Base-by-base conservation (phyloP, 2,888 invertebrate species). In the Acrobasis consociella region DNA sequence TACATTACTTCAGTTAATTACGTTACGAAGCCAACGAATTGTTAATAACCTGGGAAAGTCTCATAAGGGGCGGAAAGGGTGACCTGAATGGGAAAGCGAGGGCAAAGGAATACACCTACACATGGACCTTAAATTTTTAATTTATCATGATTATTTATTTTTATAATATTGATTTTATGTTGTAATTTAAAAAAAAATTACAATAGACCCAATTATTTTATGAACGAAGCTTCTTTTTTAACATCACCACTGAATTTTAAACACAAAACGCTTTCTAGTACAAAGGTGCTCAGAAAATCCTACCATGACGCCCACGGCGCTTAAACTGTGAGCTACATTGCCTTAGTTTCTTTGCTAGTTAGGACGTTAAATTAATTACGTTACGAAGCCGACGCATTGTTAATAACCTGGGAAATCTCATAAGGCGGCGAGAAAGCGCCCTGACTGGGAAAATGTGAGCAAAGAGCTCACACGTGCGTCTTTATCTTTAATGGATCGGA, bases 341-440 rank as follows among this genome's bases (percentile, higher is more conserved):
- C 5, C 1, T 46, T n/a, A 46, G n/a, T 46, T 46, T 46, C 46
- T 46, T 46, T 46, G 46, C 13, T 46, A 46, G 46, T 13, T n/a
- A 46, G 13, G 11, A n/a, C n/a, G 46, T 11, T 46, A 13, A 42
- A 11, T 42, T 42, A 46, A 46, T 46, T 46, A 46, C 1, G 46
- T 46, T 46, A 46, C 11, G 46, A n/a, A 46, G 46, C 46, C 46
- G n/a, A 11, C n/a, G 46, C 11, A n/a, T 13, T 46, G 46, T 46
- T 46, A 46, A 46, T 46, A 13, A 46, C 46, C 46, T 46, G 46
- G 46, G n/a, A 46, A 46, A 46, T n/a, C n/a, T 46, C n/a, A 46
- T 46, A 46, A 46, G n/a, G 46, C n/a, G 46, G 13, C n/a, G 46
- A 11, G n/a, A 46, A 46, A 46, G 13, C 42, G 42, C 13, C 11